Evolutionary conservation across 2,888 invertebrate species (phyloP).

Genomic region (Rhamphomyia laevipes): DNA sequence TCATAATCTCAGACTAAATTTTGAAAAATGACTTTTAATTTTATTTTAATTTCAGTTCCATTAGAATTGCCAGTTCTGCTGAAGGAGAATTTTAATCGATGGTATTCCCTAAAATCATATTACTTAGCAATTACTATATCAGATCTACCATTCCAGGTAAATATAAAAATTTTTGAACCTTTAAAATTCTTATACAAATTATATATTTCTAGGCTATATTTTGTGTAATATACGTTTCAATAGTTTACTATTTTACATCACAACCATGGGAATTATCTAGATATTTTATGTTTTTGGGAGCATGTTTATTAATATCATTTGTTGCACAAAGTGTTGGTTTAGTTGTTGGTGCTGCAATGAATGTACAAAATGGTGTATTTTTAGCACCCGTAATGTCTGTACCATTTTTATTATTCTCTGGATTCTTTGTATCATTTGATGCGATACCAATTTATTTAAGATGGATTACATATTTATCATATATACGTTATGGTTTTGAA

Average conservation of each 20-base stretch:
- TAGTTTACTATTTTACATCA: slow-evolving; percentile 89
- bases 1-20: not conserved
- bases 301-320: slow-evolving; percentile 82
- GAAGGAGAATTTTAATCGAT: slow-evolving; percentile 91
- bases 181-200: not conserved
- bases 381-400: slow-evolving; percentile 94
- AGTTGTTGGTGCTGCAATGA: slow-evolving; percentile 92
- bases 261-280: slow-evolving; percentile 76
- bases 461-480: slow-evolving; percentile 92
- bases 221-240: slow-evolving; percentile 81
- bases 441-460: slow-evolving; percentile 89
- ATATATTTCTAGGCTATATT: slow-evolving; percentile 67
- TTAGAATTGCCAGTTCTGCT: slow-evolving; percentile 90
- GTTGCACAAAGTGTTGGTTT: slow-evolving; percentile 93
- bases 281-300: slow-evolving; percentile 77
- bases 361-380: slow-evolving; percentile 92
- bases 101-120: slow-evolving; percentile 92
- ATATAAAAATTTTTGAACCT: slow-evolving; percentile 1
- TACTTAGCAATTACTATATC: slow-evolving; percentile 92
- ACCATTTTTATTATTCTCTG: slow-evolving; percentile 89
- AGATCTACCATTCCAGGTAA: slow-evolving; percentile 95
- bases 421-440: slow-evolving; percentile 94
- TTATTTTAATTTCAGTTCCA: slow-evolving; percentile 55
- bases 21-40: not conserved
- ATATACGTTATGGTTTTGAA: slow-evolving; percentile 92